Conservation (phyloP, 2,113 vertebrate genomes). For the Emydocephalus ijimae region DNA sequence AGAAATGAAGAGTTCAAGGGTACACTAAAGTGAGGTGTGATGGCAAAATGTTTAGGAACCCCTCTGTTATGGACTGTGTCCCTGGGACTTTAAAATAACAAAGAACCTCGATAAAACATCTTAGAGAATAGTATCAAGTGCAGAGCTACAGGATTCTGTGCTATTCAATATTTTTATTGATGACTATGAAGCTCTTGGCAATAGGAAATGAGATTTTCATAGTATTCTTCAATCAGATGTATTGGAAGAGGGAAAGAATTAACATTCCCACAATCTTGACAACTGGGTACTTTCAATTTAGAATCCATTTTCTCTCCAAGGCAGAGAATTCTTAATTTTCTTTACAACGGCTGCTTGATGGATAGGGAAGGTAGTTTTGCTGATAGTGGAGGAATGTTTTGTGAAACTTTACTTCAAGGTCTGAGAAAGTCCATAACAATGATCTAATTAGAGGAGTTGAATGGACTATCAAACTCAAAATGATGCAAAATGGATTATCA, state of each 20-base stretch:
- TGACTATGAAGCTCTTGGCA: not conserved
- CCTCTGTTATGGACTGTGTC: not conserved
- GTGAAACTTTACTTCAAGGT: not conserved
- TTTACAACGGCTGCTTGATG: not conserved
- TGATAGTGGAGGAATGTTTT: not conserved
- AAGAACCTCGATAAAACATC: not conserved
- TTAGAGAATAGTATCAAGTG: not conserved
- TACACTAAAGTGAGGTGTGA: not conserved
- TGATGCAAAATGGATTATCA: not conserved
- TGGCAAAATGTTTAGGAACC: not conserved
- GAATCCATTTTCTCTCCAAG: not conserved
- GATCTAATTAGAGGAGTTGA: not conserved
- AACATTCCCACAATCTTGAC: not conserved
- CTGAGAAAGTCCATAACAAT: not conserved
- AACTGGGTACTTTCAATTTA: not conserved
- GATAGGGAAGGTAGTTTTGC: not conserved
- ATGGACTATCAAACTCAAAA: not conserved
- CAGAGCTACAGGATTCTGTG: not conserved
- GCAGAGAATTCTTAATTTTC: not conserved
- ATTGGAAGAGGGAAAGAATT: not conserved
- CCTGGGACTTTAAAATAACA: not conserved
- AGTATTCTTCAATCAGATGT: not conserved
- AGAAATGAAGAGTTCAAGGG: not conserved
- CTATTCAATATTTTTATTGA: not conserved
- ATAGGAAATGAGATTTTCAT: not conserved